These are phyloP conservation scores for Cataglyphis albicans DNA, from an alignment of 2,888 invertebrate species.

Conservation along the genomic window DNA sequence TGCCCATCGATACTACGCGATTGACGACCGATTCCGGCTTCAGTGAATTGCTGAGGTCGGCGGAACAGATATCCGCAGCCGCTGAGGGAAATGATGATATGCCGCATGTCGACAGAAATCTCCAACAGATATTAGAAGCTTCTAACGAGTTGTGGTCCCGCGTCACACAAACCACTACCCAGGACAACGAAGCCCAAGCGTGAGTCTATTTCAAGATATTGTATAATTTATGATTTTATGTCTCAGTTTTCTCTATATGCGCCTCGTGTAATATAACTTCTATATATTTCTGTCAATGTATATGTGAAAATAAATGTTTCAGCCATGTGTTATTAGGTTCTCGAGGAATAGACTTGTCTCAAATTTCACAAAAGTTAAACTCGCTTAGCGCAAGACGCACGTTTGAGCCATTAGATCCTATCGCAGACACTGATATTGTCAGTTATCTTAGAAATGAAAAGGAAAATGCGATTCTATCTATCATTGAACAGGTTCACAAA, in stretches of 20 bases:
- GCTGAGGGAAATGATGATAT: slow-evolving; percentile 94
- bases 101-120: slow-evolving; percentile 94
- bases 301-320: slow-evolving; percentile 51
- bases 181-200: slow-evolving; percentile 95
- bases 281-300: neutral
- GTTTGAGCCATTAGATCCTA: slow-evolving; percentile 96
- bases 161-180: slow-evolving; percentile 94
- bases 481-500: slow-evolving; percentile 96
- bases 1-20: slow-evolving; percentile 53
- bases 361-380: slow-evolving; percentile 96
- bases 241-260: neutral
- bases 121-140: slow-evolving; percentile 96
- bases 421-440: slow-evolving; percentile 96
- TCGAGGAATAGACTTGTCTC: slow-evolving; percentile 97
- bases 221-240: neutral
- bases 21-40: slow-evolving; percentile 88
- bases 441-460: slow-evolving; percentile 96
- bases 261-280: slow-evolving; percentile 58
- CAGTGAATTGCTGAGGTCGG: slow-evolving; percentile 95
- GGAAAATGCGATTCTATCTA: slow-evolving; percentile 96
- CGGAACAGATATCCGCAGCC: slow-evolving; percentile 96
- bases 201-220: slow-evolving; percentile 86
- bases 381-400: slow-evolving; percentile 94
- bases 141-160: slow-evolving; percentile 95
- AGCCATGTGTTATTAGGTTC: slow-evolving; percentile 96